Conservation (phyloP, 2,113 vertebrate genomes). For the Pseudopipra pipra region DNA sequence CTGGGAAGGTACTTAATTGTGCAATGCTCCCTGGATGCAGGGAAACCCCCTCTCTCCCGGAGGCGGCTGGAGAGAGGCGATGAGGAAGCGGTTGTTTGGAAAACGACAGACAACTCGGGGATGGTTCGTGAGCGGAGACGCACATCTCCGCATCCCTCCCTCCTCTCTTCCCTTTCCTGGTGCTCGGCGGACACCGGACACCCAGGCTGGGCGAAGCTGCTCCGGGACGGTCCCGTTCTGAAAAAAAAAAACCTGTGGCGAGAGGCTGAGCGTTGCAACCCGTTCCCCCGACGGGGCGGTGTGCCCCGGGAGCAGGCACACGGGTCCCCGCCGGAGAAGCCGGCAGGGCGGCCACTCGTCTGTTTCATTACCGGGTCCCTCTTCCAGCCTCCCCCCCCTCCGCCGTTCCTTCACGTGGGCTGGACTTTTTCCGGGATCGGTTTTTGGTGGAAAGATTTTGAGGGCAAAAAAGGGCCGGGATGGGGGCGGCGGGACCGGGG, state of each 20-base stretch:
- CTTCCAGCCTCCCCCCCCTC: background rate
- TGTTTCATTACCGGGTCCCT: background rate
- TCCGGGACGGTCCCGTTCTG: background rate
- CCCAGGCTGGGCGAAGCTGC: background rate
- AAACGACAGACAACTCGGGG: background rate
- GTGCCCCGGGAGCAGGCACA: background rate
- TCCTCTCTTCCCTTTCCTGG: background rate
- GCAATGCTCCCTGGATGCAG: background rate
- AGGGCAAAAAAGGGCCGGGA: background rate
- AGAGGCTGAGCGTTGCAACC: background rate
- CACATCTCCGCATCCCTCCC: background rate
- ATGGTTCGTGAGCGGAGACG: background rate
- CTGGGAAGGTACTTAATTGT: background rate
- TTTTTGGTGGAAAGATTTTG: slow-evolving; percentile 29
- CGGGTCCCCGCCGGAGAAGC: background rate
- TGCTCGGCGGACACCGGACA: background rate
- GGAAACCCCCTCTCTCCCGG: background rate
- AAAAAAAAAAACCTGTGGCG: background rate
- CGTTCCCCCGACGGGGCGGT: background rate
- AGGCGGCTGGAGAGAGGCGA: background rate
- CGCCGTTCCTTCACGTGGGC: slow-evolving; percentile 58
- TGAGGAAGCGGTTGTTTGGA: background rate
- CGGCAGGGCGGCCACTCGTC: background rate
- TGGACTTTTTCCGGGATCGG: slow-evolving; percentile 31
- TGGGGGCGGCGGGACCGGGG: background rate